Evolutionary conservation across 2,888 invertebrate genomes (phyloP).

Genomic region (Torymus auratus): DNA sequence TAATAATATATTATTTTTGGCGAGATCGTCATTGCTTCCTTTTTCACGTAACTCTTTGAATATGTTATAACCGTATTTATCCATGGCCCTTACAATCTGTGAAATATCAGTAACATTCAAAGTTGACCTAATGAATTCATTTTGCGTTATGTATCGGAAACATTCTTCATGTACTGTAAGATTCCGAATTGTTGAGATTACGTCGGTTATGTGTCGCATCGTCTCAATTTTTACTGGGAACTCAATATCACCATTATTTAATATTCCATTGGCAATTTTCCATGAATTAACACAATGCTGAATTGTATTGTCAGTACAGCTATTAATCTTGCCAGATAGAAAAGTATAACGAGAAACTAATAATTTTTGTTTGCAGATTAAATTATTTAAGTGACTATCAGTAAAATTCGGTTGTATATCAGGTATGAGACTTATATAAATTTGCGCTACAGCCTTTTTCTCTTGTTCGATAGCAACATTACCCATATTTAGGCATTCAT

Average conservation of each 20-base stretch:
- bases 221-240: constrained; percentile 6
- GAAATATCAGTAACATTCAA: constrained; percentile 12
- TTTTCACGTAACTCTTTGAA: constrained; percentile 62
- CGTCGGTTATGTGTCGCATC: constrained; percentile 46
- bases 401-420: too few species aligned
- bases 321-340: constrained; percentile 60
- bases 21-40: constrained; percentile 51
- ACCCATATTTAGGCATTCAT: constrained; percentile 74
- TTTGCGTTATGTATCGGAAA: not conserved
- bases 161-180: constrained; percentile 7
- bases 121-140: constrained; percentile 1
- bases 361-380: not conserved
- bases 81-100: not conserved
- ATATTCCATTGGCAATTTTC: constrained; percentile 48
- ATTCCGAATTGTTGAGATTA: constrained; percentile 40
- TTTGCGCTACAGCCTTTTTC: constrained; percentile 76
- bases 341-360: constrained; percentile 57
- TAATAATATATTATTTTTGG: constrained; percentile 64
- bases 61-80: constrained; percentile 54
- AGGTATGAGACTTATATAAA: constrained; percentile 49
- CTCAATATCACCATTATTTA: not conserved
- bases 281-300: constrained; percentile 61
- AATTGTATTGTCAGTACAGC: constrained; percentile 51
- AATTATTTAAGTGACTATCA: too few species aligned
- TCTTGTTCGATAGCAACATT: constrained; percentile 77